phyloP scores from a whole-genome alignment of 2,113 vertebrate genomes.

The Tricholaema leucomelas region DNA sequence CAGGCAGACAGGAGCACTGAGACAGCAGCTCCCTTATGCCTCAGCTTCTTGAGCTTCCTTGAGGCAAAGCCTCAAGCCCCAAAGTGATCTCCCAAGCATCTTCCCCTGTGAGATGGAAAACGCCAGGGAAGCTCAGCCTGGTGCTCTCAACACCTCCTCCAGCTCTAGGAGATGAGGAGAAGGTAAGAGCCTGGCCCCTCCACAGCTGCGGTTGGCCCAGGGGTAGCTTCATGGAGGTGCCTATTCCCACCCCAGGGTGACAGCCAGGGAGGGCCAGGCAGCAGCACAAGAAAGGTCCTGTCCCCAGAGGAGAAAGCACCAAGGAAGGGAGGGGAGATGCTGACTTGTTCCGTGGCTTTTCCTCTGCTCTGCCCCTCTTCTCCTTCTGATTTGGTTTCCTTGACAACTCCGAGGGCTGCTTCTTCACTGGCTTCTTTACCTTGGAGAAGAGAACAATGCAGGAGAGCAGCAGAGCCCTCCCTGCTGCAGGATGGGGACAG shows the following conservation, averaged over 20 bases:
- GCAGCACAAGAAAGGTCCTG: neutral
- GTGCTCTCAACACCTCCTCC: neutral
- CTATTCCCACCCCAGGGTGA: neutral
- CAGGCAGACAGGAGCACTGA: neutral
- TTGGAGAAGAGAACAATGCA: slow-evolving; percentile 62
- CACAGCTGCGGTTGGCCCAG: neutral
- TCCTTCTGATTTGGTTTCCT: slow-evolving; percentile 86
- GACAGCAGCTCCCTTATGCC: neutral
- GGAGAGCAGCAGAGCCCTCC: neutral
- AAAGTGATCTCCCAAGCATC: neutral
- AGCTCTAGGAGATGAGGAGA: neutral
- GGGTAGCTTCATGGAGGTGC: neutral
- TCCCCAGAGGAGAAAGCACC: neutral
- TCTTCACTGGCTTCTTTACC: slow-evolving; percentile 85
- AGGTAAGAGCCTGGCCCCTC: neutral
- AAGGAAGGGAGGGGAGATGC: neutral
- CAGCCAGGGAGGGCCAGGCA: neutral
- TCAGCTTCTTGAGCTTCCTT: neutral
- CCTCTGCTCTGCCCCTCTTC: slow-evolving; percentile 85
- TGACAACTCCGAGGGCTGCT: slow-evolving; percentile 75
- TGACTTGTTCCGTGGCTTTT: slow-evolving; percentile 85
- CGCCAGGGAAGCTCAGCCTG: neutral
- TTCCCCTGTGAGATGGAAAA: rapidly evolving
- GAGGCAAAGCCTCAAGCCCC: neutral
- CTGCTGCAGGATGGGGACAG: rapidly evolving